Base-by-base conservation (phyloP, 1,140 invertebrate species). In the Cryptotermes secundus region DNA sequence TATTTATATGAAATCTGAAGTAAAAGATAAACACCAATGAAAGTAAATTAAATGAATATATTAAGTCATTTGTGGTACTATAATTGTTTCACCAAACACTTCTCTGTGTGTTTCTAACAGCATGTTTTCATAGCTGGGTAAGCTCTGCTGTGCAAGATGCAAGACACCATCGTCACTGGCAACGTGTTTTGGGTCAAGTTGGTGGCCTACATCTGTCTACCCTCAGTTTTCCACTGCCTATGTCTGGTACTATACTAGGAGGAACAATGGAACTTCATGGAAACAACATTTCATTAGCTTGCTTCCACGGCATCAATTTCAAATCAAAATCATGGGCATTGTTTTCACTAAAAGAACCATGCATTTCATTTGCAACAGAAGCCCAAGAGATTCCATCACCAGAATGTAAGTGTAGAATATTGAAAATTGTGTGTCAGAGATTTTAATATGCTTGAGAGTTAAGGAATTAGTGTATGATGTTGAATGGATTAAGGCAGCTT, bases 241-340 rank as follows among this genome's bases (percentile, higher is more conserved):
- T 89, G 53, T 89, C 92, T 87, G 96, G 96, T 22, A 97, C 96
- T 3, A 95, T 99, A 24, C 91, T 99, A 0, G 98, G 98, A 31
- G 97, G 98, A 42, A 97, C 96, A n/a, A 96, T 97, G 92, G 96
- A 97, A 88, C 91, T 99, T 26, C 95, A 96, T 86, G 92, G 92
- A 45, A 84, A 84, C 42, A 97, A 98, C 88, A 97, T 99, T 72
- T 98, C 97, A 24, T 91, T 99, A 59, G 98, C 97, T 14, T 99
- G 98, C 90, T 99, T 99, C 91, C 97, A 99, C 90, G 98, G 98
- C 10, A 97, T 98, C 87, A 99, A 99, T 90, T 98, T 99, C 89
- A 97, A 97, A 86, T 95, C 97, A 42, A 99, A 99, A 90, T 97
- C 95, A 3, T 99, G 98, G 98, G 98, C 97, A 2, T 88, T 99